These are phyloP conservation scores for Clepsis dumicolana DNA, from an alignment of 2,888 invertebrate species.

Conservation along the genomic window DNA sequence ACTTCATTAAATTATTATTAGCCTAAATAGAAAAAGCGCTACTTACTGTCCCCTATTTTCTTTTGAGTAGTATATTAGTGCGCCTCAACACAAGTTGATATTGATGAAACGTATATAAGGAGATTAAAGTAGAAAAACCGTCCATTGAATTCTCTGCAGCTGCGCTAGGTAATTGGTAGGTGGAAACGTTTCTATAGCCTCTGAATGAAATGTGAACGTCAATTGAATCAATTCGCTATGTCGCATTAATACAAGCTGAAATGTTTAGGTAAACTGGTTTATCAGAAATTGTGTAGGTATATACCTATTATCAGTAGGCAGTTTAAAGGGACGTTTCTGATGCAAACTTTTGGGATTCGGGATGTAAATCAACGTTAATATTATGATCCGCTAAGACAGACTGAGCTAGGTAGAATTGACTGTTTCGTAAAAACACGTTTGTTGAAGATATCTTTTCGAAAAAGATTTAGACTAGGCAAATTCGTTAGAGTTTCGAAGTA, in stretches of 20 bases:
- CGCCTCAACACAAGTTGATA: background rate
- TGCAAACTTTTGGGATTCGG: background rate
- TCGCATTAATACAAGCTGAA: too few relatives aligned
- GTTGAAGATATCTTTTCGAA: background rate
- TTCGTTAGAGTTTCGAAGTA: slow-evolving; percentile 4
- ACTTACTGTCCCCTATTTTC: too few relatives aligned
- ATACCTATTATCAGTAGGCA: background rate
- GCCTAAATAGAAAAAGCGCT: too few relatives aligned
- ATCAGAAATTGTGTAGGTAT: background rate
- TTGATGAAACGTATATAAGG: background rate
- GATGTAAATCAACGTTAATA: background rate
- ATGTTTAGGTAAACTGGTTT: background rate
- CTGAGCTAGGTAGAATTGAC: slow-evolving; percentile 1
- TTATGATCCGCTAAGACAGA: background rate
- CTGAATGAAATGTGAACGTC: background rate
- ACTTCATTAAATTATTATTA: too few relatives aligned
- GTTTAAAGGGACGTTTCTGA: background rate
- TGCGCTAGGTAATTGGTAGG: background rate
- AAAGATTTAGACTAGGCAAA: slow-evolving; percentile 10
- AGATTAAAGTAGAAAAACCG: background rate
- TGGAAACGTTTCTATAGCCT: background rate
- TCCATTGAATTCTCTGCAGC: background rate
- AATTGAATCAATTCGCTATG: background rate
- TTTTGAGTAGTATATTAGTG: background rate
- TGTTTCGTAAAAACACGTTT: background rate